Evolutionary conservation across 2,113 vertebrate genomes (phyloP).

Genomic region (Pelmatolapia mariae): DNA sequence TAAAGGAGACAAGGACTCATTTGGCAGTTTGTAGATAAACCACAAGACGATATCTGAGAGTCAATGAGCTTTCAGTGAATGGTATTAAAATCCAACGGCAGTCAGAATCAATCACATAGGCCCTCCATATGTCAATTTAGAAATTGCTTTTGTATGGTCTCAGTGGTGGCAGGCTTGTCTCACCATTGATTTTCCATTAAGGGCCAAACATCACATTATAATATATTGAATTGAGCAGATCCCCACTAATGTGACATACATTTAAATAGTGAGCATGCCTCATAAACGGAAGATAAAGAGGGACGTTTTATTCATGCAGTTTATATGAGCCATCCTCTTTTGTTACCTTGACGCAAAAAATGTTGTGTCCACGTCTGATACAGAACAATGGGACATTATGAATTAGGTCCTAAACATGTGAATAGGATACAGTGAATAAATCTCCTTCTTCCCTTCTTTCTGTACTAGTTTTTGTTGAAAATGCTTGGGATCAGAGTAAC

Average conservation of each 20-base stretch:
- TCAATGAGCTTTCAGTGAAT: constrained; percentile 67
- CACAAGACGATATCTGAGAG: constrained; percentile 57
- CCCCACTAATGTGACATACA: constrained; percentile 58
- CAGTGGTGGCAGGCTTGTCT: constrained; percentile 65
- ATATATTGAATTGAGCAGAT: constrained; percentile 67
- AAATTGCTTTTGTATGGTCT: constrained; percentile 73
- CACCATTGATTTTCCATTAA: constrained; percentile 76
- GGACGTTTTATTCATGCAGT: not conserved
- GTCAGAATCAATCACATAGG: constrained; percentile 71
- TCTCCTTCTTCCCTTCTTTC: not conserved
- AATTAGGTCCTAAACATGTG: not conserved
- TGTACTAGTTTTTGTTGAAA: not conserved
- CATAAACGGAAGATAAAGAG: constrained; percentile 19
- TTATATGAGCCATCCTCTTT: not conserved
- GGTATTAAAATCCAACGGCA: constrained; percentile 70
- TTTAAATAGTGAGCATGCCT: constrained; percentile 55
- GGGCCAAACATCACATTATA: constrained; percentile 67
- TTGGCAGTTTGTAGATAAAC: constrained; percentile 68
- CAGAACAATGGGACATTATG: not conserved
- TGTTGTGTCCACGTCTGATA: not conserved
- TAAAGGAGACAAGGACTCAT: constrained; percentile 43
- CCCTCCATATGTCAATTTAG: constrained; percentile 69
- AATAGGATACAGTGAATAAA: not conserved
- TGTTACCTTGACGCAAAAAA: not conserved
- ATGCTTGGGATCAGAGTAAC: not conserved